Base-by-base conservation (phyloP, 2,888 invertebrate species). In the Acleris cristana region DNA sequence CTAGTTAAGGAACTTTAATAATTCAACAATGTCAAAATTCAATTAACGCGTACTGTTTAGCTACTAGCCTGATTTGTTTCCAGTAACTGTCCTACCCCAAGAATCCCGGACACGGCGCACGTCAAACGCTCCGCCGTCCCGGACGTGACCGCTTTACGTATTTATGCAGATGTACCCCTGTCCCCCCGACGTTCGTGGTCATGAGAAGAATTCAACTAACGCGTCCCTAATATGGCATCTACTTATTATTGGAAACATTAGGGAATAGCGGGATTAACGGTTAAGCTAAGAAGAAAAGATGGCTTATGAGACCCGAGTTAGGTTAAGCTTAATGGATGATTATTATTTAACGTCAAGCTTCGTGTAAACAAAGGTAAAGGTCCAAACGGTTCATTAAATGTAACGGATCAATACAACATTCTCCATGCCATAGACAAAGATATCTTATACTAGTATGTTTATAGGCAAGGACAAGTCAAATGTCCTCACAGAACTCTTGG, bases 91-190 rank as follows among this genome's bases (percentile, higher is more conserved):
- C 45, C 51, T 60, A 7, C 40, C 12, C 45, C 10, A 34, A 21
- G 44, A 18, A 10, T 55, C 44, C 44, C 44, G 19, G 23, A n/a
- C 79, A 79, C 81, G 82, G 84, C 84, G 84, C 84, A 85, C 85
- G 85, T 87, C 84, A 87, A 88, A 85, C 84, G 82, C 83, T 79
- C 80, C 82, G 81, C 78, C 77, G 79, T 79, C 78, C 78, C 76
- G 80, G 77, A 90, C 90, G 89, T 91, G 91, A 89, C 89, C 85
- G 86, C 83, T 86, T 89, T 87, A 83, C 86, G 81, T 88, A 88
- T 89, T 89, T 90, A 91, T 90, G 90, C 90, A 90, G 87, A 91
- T 90, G 84, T 82, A 75, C 72, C 72, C 72, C 73, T 70, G 71
- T 72, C 73, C 73, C 73, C 71, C 67, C 72, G 70, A 69, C 70